Conservation (phyloP, 2,113 vertebrate species). For the Agapornis roseicollis region DNA sequence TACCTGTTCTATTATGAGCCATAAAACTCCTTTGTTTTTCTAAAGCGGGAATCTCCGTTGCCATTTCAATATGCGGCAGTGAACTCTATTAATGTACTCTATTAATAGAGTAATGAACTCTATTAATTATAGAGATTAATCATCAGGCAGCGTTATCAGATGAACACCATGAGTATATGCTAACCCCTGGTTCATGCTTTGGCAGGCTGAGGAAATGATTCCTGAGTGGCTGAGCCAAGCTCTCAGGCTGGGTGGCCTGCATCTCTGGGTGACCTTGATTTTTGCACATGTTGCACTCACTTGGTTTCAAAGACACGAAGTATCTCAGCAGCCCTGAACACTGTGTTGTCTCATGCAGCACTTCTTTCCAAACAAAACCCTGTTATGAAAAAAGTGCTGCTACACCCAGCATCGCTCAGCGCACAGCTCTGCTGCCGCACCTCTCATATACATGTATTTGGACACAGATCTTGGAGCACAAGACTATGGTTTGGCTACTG, state of each 20-base stretch:
- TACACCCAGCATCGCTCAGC: not conserved
- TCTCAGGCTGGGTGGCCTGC: slow-evolving; percentile 58
- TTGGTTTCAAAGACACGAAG: not conserved
- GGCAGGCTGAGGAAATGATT: slow-evolving; percentile 62
- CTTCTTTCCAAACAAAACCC: slow-evolving; percentile 16
- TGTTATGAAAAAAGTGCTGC: not conserved
- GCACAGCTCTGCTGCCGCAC: not conserved
- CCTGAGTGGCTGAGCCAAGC: slow-evolving; percentile 23
- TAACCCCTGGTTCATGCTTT: slow-evolving; percentile 60
- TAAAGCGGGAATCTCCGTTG: not conserved
- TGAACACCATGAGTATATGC: slow-evolving; percentile 43
- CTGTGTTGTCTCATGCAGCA: not conserved
- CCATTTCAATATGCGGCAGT: slow-evolving; percentile 23
- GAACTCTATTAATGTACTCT: slow-evolving; percentile 18
- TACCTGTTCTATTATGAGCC: not conserved
- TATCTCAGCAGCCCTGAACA: not conserved
- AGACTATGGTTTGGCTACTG: not conserved
- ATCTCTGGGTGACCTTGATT: slow-evolving; percentile 41
- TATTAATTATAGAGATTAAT: slow-evolving; percentile 65
- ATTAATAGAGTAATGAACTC: too few species aligned
- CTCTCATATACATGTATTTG: not conserved
- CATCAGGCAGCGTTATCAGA: slow-evolving; percentile 61
- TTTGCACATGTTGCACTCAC: not conserved
- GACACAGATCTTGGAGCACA: not conserved
- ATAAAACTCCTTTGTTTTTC: not conserved